Evolutionary conservation across 2,888 invertebrate genomes (phyloP), one percentile per base, ranked within the genome.

Genomic region (Hirtodrosophila duncani): DNA sequence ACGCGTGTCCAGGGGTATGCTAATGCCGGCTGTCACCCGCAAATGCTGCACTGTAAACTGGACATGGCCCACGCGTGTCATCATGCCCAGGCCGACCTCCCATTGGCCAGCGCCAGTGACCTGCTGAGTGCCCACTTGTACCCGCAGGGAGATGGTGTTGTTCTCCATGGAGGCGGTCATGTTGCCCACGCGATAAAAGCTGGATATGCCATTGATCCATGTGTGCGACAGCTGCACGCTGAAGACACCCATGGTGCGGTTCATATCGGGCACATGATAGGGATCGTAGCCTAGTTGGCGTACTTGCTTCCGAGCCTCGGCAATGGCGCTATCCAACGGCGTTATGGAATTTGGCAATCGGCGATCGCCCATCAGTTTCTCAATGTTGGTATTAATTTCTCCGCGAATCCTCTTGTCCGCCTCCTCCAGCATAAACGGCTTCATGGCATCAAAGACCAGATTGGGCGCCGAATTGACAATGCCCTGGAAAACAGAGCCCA

Each of bases 321-420:
- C 91, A 26, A 96, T 90, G 2, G 93, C 91, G 89, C 94, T 93
- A 81, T 96, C 96, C 50, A 95, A 88, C 0, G 95, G 95, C 8
- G 94, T 92, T 68, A 95, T 93, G 0, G 95, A 95, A 83, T 95
- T 95, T 0, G 95, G 94, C 75, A 95, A 92, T 48, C 90, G 91
- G 74, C 93, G 91, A 44, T 90, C 89, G 1, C 90, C 90, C 8
- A 93, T 91, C 8, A 93, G 81, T 67, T 92, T 90, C 10, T 91
- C 90, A 16, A 95, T 89, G 82, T 93, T 91, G 8, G 90, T 89
- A 82, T 96, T 93, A 1, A 96, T 91, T 83, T 92, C 92, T 1
- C 88, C 89, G 63, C 93, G 89, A 1, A 94, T 88, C 82, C 93
- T 92, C 0, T 90, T 89, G 78, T 95, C 94, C 0, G 93, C 93